Conservation (phyloP, 1,140 invertebrate genomes). For the Bombus soroeensis region DNA sequence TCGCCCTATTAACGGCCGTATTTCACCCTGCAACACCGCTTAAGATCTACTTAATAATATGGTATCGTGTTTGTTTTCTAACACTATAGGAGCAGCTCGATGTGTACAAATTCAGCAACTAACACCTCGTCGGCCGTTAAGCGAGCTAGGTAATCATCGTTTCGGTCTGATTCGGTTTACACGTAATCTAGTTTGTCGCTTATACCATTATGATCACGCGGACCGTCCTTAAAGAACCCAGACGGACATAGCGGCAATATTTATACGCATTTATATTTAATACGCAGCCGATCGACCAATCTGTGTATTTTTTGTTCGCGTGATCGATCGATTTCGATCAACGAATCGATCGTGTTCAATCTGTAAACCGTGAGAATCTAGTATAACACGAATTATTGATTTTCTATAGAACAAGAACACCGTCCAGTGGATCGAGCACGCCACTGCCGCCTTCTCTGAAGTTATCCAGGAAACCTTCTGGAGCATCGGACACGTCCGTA, state of each 20-base stretch:
- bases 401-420: constrained; percentile 85
- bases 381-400: background rate
- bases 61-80: constrained; percentile 62
- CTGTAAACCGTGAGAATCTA: background rate
- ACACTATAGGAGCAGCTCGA: constrained; percentile 78
- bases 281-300: constrained; percentile 7
- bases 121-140: constrained; percentile 80
- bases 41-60: constrained; percentile 20
- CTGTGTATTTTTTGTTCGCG: constrained; percentile 3
- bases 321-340: background rate
- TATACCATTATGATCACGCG: background rate
- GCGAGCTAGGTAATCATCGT: constrained; percentile 78
- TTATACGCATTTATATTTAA: background rate
- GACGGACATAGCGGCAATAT: background rate
- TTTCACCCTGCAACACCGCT: constrained; percentile 16
- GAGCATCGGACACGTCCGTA: constrained; percentile 85
- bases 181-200: constrained; percentile 2
- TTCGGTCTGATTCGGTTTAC: constrained; percentile 43
- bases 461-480: constrained; percentile 85
- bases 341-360: background rate
- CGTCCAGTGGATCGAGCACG: constrained; percentile 87
- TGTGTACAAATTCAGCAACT: constrained; percentile 81
- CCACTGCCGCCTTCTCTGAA: constrained; percentile 86
- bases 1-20: background rate
- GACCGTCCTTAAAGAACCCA: constrained; percentile 6